Base-by-base conservation (phyloP, 2,113 vertebrate species). In the Saccopteryx bilineata region DNA sequence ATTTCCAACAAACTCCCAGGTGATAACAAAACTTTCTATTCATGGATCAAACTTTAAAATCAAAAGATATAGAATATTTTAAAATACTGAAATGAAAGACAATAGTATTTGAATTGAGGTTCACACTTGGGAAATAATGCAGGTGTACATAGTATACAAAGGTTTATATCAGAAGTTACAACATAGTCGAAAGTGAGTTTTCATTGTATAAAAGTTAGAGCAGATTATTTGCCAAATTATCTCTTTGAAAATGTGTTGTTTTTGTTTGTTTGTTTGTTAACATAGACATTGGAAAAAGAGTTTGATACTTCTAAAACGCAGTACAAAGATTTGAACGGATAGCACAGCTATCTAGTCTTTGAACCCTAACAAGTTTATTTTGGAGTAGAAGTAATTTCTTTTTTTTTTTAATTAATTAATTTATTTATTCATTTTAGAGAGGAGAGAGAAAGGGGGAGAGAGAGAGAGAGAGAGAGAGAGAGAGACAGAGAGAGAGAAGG, bases 111-210 rank as follows among this genome's bases (percentile, higher is more conserved):
- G n/a, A 74, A 21, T 52, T 81, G 13, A 94, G 26, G 10, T 87
- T 13, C 3, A 24, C 3, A 46, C 14, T 76, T 87, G 9, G 56
- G 89, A 93, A 93, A 89, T 63, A 39, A 39, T 9, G 7, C 96
- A 60, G 13, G 9, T 50, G 3, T 48, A 56, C 7, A 26, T 69
- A 60, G 39, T 83, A 79, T 19, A 69, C 0, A 6, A 63, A 83
- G 18, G 26, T 87, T 89, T 91, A 68, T 63, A 12, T 68, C 23
- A 86, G 68, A 87, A 80, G 65, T 72, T 92, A 85, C 46, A 86
- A 69, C 7, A 39, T 60, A 69, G 61, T 84, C 71, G 46, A 66
- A 85, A 71, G 39, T 60, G 18, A 69, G 4, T 80, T 92, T 85
- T 88, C 66, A 31, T 8, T 1, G 1, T 71, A 6, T 68, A 28